Conservation (phyloP, 1,140 invertebrate species). For the Ruditapes philippinarum region DNA sequence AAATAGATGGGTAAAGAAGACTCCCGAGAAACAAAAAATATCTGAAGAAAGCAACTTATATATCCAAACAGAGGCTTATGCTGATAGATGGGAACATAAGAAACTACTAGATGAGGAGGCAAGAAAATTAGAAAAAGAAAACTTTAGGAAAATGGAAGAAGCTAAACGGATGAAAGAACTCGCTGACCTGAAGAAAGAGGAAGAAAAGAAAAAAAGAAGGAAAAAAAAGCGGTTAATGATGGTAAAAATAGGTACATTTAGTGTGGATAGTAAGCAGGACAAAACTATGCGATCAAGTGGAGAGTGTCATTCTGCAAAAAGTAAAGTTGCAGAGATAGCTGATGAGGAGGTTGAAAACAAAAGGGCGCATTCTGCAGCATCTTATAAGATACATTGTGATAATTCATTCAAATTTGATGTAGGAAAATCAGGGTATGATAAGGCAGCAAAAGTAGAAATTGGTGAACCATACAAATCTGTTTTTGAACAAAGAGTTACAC, state of each 20-base stretch:
- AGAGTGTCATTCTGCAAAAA: not conserved
- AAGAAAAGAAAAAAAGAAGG: no score
- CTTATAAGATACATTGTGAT: not conserved
- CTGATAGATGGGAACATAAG: conserved; percentile 34
- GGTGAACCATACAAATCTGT: not conserved
- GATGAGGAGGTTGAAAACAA: not conserved
- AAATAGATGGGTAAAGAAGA: not conserved
- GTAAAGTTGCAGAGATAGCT: not conserved
- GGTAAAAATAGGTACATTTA: no score
- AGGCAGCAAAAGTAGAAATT: not conserved
- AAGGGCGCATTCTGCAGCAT: not conserved
- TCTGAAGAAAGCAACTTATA: conserved; percentile 33
- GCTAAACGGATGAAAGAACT: no score
- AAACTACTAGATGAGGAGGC: not conserved
- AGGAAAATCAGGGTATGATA: not conserved
- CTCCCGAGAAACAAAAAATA: not conserved
- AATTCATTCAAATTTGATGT: not conserved
- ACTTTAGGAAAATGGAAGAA: not conserved
- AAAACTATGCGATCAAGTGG: no score
- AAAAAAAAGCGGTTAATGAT: not conserved
- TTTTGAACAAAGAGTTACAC: not conserved
- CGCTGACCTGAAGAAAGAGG: no score
- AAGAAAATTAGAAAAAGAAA: not conserved
- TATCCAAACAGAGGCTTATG: conserved; percentile 46
- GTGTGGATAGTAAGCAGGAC: no score